These are phyloP conservation scores for Gobius niger DNA, from an alignment of 2,113 vertebrate genomes.

Conservation along the genomic window DNA sequence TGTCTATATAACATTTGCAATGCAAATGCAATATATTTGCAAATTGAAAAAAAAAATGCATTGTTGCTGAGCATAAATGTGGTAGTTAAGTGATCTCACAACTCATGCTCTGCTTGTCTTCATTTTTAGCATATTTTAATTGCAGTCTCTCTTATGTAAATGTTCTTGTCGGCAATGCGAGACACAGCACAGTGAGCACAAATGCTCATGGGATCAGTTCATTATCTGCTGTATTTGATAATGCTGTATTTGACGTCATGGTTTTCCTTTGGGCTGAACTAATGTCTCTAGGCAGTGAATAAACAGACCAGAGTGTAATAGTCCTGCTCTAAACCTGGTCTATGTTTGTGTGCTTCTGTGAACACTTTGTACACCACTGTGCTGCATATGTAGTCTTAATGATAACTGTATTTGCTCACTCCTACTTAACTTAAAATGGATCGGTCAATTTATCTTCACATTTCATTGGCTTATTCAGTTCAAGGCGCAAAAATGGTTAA, in stretches of 20 bases:
- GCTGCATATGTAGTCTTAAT: too few species aligned
- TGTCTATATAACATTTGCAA: too few species aligned
- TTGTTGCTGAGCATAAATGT: neutral
- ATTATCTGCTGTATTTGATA: slow-evolving; percentile 19
- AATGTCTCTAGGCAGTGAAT: slow-evolving; percentile 30
- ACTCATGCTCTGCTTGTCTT: slow-evolving; percentile 33
- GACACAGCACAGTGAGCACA: slow-evolving; percentile 58
- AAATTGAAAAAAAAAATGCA: neutral
- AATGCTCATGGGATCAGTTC: slow-evolving; percentile 54
- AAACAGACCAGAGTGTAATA: slow-evolving; percentile 19
- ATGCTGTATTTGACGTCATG: slow-evolving; percentile 26
- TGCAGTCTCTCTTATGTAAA: slow-evolving; percentile 70
- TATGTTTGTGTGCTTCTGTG: neutral
- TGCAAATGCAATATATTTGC: neutral
- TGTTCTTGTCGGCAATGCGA: slow-evolving; percentile 52
- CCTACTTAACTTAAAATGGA: too few species aligned
- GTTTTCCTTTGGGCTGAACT: slow-evolving; percentile 19
- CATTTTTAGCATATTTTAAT: slow-evolving; percentile 62
- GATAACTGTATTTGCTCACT: too few species aligned
- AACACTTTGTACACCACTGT: too few species aligned
- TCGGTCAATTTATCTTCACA: too few species aligned
- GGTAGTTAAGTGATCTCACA: neutral
- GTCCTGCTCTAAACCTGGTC: slow-evolving; percentile 1
- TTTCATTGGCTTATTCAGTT: too few species aligned
- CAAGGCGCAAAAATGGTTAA: too few species aligned